These are phyloP conservation scores for Scortum barcoo DNA, from an alignment of 2,113 vertebrate genomes.

Conservation along the genomic window DNA sequence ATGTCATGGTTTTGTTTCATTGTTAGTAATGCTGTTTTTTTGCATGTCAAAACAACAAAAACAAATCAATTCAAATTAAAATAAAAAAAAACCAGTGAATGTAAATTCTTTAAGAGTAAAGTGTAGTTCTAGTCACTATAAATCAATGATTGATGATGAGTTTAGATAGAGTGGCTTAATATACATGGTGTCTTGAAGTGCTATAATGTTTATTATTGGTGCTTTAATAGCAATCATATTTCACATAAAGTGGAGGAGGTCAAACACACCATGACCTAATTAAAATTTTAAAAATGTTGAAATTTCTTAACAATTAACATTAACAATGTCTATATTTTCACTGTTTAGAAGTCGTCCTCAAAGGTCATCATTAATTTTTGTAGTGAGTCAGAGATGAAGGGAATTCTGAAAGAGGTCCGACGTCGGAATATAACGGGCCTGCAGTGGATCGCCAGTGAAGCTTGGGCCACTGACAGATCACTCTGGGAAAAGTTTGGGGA, in stretches of 20 bases:
- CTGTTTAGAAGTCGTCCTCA: constrained; percentile 64
- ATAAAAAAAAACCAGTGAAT: too few species aligned
- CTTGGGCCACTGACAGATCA: constrained; percentile 75
- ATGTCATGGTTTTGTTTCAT: background rate
- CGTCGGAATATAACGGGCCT: constrained; percentile 73
- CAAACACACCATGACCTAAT: background rate
- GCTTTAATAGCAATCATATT: background rate
- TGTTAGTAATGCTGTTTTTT: background rate
- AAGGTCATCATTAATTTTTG: constrained; percentile 80
- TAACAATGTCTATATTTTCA: background rate
- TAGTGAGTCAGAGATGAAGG: constrained; percentile 74
- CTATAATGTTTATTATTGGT: background rate
- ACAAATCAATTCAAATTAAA: background rate
- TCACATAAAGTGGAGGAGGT: background rate
- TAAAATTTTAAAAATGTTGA: background rate
- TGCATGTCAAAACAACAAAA: background rate
- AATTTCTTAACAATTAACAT: background rate
- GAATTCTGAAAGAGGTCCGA: constrained; percentile 73
- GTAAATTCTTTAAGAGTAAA: too few species aligned
- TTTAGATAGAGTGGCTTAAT: background rate
- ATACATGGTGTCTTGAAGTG: background rate
- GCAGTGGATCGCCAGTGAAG: constrained; percentile 84
- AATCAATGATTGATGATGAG: background rate
- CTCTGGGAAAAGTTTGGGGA: too few species aligned
- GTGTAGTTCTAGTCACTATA: background rate